Evolutionary conservation across 2,113 vertebrate species (phyloP), one percentile per base, ranked within the genome.

Genomic region (Eolophus roseicapilla): DNA sequence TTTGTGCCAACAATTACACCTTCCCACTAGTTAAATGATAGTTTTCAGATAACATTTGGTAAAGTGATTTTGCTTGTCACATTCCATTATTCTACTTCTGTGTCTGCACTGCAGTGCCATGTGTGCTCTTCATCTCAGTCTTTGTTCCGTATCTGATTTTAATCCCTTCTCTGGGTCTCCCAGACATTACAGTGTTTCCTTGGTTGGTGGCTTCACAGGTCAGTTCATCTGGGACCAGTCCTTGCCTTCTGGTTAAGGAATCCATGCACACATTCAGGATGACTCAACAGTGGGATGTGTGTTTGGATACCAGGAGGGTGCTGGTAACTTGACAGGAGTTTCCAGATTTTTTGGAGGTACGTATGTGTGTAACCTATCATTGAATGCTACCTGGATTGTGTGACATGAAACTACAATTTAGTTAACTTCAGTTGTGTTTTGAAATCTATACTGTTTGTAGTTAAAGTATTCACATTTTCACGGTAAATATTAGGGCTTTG

Each of bases 201-300:
- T 95, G 94, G n/a, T 96, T 33, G 60, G 62, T 97, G 93, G 76
- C 79, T 96, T 94, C 44, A 47, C 93, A 97, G 95, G 92, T 96
- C 9, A 79, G 47, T 93, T 97, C 55, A 74, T 95, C 89, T 96
- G 93, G 95, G 93, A 97, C 80, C 89, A 71, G 0, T 96, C 97
- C 80, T 93, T 97, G 96, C 96, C 94, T 74, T 97, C 93, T 92
- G 96, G 94, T 92, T 97, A 97, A 97, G 93, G 95, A 96, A 82
- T 93, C 94, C 77, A 19, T 88, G 94, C 88, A 73, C 92, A 49
- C 88, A 65, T 28, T 89, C 93, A 80, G 94, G 94, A 97, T 97
- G 97, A 96, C 50, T 96, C 90, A 84, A 52, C 81, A 97, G 70
- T 92, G 95, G 97, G 88, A 96, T 97, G 95, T 70, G 91, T 96